Evolutionary conservation across 2,797 vertebrate genomes (phyloP).

Genomic region (Chaunax sp.): DNA sequence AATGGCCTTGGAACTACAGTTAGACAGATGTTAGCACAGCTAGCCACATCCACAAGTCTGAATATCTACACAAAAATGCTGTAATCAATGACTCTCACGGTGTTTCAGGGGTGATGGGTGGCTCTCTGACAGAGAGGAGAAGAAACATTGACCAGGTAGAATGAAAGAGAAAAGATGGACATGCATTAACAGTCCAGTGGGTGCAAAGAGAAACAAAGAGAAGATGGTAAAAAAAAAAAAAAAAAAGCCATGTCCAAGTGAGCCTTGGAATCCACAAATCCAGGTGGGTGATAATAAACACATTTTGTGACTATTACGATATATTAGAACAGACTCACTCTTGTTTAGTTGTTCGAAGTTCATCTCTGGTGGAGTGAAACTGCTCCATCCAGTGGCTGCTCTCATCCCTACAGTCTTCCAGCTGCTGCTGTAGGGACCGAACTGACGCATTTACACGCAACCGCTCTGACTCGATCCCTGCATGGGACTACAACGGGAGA

Average conservation of each 20-base stretch:
- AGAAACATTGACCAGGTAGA: slow-evolving; percentile 50
- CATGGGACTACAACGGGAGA: slow-evolving; percentile 85
- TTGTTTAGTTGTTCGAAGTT: slow-evolving; percentile 89
- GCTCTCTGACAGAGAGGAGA: slow-evolving; percentile 67
- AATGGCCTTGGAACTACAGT: slow-evolving; percentile 57
- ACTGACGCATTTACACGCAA: slow-evolving; percentile 88
- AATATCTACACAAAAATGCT: slow-evolving; percentile 51
- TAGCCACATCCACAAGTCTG: slow-evolving; percentile 48
- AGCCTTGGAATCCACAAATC: slow-evolving; percentile 5
- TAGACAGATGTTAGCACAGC: slow-evolving; percentile 41
- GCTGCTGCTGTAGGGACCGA: slow-evolving; percentile 89
- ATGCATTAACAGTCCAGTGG: slow-evolving; percentile 52
- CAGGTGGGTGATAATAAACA: neutral
- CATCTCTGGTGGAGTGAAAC: slow-evolving; percentile 91
- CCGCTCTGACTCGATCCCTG: slow-evolving; percentile 88
- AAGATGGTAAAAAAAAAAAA: slow-evolving; percentile 22
- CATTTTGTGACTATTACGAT: neutral
- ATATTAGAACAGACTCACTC: slow-evolving; percentile 81
- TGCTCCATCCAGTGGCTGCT: slow-evolving; percentile 92
- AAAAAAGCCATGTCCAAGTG: slow-evolving; percentile 16
- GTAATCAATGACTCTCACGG: slow-evolving; percentile 69
- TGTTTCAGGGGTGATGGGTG: slow-evolving; percentile 61
- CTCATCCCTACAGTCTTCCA: slow-evolving; percentile 92
- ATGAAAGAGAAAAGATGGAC: slow-evolving; percentile 53
- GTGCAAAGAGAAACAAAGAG: slow-evolving; percentile 32